Conservation (phyloP, 2,797 vertebrate species). For the Micromesistius poutassou region DNA sequence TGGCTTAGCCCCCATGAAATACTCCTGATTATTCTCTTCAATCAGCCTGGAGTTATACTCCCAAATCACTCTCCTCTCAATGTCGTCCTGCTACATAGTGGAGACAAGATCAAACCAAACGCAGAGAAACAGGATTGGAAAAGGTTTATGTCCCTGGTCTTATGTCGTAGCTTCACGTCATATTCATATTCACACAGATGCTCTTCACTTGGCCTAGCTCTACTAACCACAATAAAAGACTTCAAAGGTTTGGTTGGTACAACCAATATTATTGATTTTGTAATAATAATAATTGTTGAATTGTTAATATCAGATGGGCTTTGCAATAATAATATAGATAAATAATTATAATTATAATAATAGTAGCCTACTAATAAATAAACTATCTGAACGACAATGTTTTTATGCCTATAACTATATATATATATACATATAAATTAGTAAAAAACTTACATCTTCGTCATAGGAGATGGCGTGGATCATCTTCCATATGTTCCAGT, state of each 20-base stretch:
- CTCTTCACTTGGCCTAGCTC: no score
- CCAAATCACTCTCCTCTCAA: slow-evolving; percentile 69
- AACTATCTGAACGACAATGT: neutral
- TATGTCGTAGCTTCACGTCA: neutral
- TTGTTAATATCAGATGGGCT: no score
- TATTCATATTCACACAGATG: neutral
- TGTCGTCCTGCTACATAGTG: slow-evolving; percentile 53
- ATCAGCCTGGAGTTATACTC: slow-evolving; percentile 66
- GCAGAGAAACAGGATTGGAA: neutral
- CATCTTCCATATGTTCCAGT: slow-evolving; percentile 73
- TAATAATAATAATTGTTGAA: neutral
- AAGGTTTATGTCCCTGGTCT: no score
- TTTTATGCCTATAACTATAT: no score
- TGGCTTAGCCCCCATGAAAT: slow-evolving; percentile 54
- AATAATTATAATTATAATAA: neutral
- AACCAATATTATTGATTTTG: neutral
- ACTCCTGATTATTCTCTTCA: slow-evolving; percentile 66
- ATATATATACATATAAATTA: no score
- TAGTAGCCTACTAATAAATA: neutral
- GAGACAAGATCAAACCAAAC: neutral
- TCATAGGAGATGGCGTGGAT: slow-evolving; percentile 61
- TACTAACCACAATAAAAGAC: neutral
- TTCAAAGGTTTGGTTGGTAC: neutral
- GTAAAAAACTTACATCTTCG: slow-evolving; percentile 41
- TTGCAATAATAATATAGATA: no score